Conservation (phyloP, 2,888 invertebrate genomes). For the Dicyrtoma fusca region DNA sequence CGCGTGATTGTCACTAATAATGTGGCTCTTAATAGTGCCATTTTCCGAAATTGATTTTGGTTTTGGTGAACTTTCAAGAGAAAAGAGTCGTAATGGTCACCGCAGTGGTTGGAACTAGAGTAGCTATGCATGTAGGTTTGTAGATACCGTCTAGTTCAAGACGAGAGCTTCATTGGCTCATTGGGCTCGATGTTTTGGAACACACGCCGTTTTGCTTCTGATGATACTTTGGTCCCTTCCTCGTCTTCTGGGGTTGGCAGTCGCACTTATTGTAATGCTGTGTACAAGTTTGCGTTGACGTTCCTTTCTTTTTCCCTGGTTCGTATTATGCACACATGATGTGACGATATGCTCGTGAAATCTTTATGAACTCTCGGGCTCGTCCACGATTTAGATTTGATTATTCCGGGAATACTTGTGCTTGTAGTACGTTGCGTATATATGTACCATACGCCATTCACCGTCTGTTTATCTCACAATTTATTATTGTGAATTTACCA, state of each 20-base stretch:
- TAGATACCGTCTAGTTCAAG: no score
- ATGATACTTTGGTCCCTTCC: neutral
- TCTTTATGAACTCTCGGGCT: conserved; percentile 44
- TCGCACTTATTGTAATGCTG: neutral
- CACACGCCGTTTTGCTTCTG: neutral
- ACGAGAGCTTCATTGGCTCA: conserved; percentile 4
- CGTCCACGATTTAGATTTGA: conserved; percentile 40
- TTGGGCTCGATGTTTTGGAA: neutral
- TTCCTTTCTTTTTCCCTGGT: conserved; percentile 30
- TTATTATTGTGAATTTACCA: neutral
- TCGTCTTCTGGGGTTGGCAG: neutral
- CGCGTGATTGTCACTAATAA: no score
- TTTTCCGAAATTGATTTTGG: no score
- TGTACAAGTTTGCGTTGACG: no score
- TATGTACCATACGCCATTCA: neutral
- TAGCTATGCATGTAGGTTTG: no score
- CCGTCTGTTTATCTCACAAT: neutral
- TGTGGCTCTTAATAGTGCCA: no score
- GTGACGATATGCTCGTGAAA: conserved; percentile 43
- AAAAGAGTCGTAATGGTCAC: no score
- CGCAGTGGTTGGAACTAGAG: no score
- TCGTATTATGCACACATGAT: no score
- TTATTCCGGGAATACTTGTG: conserved; percentile 22
- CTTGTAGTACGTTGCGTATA: neutral
- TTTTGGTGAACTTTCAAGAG: neutral